Percentiles rank a stretch among this genome's conserved stretches.
Conservation (phyloP, 2,888 invertebrate genomes). For the Sesamia inferens region DNA sequence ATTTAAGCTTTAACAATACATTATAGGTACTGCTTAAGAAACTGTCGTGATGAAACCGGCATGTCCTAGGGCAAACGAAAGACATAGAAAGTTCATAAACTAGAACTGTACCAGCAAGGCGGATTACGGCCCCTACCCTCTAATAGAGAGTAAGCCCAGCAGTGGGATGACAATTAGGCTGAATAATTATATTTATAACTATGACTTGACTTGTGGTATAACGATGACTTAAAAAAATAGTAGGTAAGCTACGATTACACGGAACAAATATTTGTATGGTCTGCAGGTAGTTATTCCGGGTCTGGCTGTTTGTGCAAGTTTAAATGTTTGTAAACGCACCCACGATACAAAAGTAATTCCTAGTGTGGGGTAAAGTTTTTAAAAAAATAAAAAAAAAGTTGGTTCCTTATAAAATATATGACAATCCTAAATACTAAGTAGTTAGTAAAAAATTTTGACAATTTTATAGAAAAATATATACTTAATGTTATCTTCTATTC, state of each 20-base stretch:
- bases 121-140: neutral
- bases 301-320: too few relatives aligned
- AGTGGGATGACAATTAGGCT: neutral
- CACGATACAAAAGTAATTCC: too few relatives aligned
- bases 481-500: neutral
- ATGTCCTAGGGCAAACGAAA: neutral
- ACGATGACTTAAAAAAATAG: too few relatives aligned
- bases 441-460: neutral
- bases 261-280: too few relatives aligned
- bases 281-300: too few relatives aligned
- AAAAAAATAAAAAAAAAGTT: too few relatives aligned
- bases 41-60: neutral
- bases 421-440: neutral
- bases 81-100: neutral
- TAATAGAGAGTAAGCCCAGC: neutral
- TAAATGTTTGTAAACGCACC: too few relatives aligned
- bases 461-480: neutral
- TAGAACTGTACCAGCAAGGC: neutral
- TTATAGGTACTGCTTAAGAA: neutral
- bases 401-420: neutral
- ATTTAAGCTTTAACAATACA: neutral
- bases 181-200: neutral
- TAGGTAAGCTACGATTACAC: too few relatives aligned
- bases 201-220: neutral
- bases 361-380: too few relatives aligned